Percentiles rank a stretch among this genome's conserved stretches.
phyloP scores from a whole-genome alignment of 1,140 invertebrate species.

The Apocrypta bakeri region DNA sequence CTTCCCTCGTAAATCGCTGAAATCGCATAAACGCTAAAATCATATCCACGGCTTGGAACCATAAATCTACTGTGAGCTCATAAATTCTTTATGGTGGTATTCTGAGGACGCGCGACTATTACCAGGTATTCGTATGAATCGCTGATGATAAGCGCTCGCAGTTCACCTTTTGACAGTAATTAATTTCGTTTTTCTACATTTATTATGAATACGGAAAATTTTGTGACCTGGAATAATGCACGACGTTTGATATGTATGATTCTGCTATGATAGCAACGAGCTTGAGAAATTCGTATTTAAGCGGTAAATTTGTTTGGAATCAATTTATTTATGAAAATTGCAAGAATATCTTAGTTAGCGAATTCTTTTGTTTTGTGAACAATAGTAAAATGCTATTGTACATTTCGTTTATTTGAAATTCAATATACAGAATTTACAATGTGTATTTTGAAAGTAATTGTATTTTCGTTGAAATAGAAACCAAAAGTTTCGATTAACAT shows the following conservation, averaged over 20 bases:
- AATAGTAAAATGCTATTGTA: no score
- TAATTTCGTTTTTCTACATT: neutral
- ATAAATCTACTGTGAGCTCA: conserved; percentile 59
- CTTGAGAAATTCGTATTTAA: no score
- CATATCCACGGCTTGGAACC: conserved; percentile 57
- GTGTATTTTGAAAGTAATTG: no score
- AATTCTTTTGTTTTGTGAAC: neutral
- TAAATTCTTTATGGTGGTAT: conserved; percentile 61
- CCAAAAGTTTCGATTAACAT: no score
- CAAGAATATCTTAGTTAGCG: neutral
- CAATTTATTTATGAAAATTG: no score
- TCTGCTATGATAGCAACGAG: neutral
- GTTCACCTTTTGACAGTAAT: conserved; percentile 12
- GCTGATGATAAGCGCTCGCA: neutral
- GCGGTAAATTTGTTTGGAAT: no score
- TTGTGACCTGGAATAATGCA: neutral
- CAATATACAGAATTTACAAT: no score
- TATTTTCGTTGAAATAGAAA: no score
- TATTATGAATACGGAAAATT: neutral
- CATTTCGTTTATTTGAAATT: no score
- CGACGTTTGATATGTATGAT: no score
- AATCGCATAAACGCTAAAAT: conserved; percentile 63
- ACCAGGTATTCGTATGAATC: neutral
- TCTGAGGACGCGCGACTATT: conserved; percentile 25
- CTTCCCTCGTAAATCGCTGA: conserved; percentile 60